These are phyloP conservation scores for Sinocyclocheilus anshuiensis DNA, from an alignment of 2,113 vertebrate species.

Conservation along the genomic window DNA sequence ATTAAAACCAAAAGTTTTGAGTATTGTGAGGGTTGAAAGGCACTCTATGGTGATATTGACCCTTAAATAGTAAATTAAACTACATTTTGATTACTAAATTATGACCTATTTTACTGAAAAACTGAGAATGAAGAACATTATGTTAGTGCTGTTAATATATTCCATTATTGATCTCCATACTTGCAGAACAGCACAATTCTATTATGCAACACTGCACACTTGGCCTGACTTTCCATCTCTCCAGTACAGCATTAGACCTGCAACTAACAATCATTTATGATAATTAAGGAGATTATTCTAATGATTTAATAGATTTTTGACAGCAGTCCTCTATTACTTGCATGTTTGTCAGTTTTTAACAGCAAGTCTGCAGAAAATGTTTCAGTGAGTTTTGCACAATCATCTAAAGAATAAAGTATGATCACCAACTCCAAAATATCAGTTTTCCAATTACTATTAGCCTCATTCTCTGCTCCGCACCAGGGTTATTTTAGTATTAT, in stretches of 20 bases:
- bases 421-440: neutral
- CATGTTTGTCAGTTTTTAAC: neutral
- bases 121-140: neutral
- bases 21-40: no score
- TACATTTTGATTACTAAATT: neutral
- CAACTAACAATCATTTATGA: slow-evolving; percentile 17
- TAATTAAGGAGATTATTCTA: slow-evolving; percentile 6
- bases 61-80: neutral
- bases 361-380: neutral
- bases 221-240: slow-evolving; percentile 1
- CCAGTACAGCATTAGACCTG: slow-evolving; percentile 3
- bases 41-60: no score
- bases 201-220: neutral
- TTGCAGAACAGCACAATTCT: slow-evolving; percentile 11
- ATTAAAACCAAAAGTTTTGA: no score
- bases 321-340: neutral
- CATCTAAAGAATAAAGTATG: neutral
- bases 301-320: neutral
- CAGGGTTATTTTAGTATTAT: no score
- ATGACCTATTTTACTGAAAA: neutral
- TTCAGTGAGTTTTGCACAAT: neutral
- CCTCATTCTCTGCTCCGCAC: neutral
- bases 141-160: neutral
- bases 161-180: neutral
- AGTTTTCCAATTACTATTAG: neutral